A percentile compares a stretch with the other conserved stretches of the same genome.
These are phyloP conservation scores for Riparia riparia DNA, from an alignment of 2,113 vertebrate species.

Conservation along the genomic window DNA sequence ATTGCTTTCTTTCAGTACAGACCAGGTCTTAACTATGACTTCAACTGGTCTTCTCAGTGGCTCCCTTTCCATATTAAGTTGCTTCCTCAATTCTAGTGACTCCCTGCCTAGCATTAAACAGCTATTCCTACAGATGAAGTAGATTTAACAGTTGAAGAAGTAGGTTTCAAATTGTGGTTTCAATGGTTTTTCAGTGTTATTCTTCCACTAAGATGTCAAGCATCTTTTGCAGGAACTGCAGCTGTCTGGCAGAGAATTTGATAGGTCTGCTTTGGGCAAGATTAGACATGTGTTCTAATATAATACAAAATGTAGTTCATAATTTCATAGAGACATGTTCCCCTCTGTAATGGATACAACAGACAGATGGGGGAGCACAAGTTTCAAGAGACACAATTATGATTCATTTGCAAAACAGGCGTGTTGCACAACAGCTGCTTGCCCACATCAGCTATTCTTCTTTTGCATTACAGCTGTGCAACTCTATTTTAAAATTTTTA, in stretches of 20 bases:
- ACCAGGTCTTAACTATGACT: background rate
- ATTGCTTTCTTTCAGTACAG: background rate
- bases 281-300: slow-evolving; percentile 43
- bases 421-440: slow-evolving; percentile 34
- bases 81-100: background rate
- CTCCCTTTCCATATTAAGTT: background rate
- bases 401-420: background rate
- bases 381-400: slow-evolving; percentile 49
- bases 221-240: slow-evolving; percentile 16
- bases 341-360: slow-evolving; percentile 31
- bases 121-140: background rate
- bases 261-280: slow-evolving; percentile 36
- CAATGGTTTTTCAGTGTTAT: background rate
- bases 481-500: background rate
- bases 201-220: background rate
- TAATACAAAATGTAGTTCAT: slow-evolving; percentile 30
- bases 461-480: slow-evolving; percentile 31
- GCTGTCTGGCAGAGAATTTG: slow-evolving; percentile 29
- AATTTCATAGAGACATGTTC: background rate
- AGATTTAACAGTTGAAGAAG: background rate
- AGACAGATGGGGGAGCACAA: slow-evolving; percentile 67
- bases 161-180: background rate
- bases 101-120: background rate
- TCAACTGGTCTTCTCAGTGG: background rate
- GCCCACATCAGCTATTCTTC: background rate